phyloP scores from a whole-genome alignment of 2,888 invertebrate genomes.

The Cantharis lateralis region DNA sequence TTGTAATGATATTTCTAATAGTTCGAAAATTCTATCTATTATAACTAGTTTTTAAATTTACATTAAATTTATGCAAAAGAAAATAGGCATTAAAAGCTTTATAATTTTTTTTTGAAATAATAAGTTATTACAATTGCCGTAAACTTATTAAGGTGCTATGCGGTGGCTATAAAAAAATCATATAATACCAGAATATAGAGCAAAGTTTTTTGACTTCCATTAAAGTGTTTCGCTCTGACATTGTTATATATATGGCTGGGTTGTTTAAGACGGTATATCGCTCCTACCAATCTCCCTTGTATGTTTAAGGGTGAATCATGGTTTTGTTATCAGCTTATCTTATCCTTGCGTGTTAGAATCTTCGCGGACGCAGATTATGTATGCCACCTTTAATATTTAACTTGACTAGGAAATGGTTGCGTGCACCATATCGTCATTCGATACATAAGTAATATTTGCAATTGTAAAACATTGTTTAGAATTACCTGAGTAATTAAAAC shows the following conservation, averaged over 20 bases:
- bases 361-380: slow-evolving; percentile 37
- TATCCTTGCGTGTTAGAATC: slow-evolving; percentile 44
- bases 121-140: not conserved
- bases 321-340: slow-evolving; percentile 44
- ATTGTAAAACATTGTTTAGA: not conserved
- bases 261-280: slow-evolving; percentile 35
- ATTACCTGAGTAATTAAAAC: not conserved
- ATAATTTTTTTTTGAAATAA: not conserved
- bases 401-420: slow-evolving; percentile 9
- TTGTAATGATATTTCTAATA: too few species aligned
- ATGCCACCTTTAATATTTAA: slow-evolving; percentile 39
- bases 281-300: slow-evolving; percentile 36
- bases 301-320: slow-evolving; percentile 45
- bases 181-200: slow-evolving; percentile 22
- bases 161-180: not conserved
- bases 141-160: not conserved
- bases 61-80: too few species aligned
- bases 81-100: not conserved
- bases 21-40: too few species aligned
- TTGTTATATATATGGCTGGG: slow-evolving; percentile 32
- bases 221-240: slow-evolving; percentile 29
- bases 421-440: not conserved
- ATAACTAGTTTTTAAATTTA: too few species aligned
- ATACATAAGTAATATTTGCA: slow-evolving; percentile 1
- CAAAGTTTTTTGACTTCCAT: slow-evolving; percentile 31